Base-by-base conservation (phyloP, 2,113 vertebrate species). In the chimpanzee (Pan troglodytes) region DNA sequence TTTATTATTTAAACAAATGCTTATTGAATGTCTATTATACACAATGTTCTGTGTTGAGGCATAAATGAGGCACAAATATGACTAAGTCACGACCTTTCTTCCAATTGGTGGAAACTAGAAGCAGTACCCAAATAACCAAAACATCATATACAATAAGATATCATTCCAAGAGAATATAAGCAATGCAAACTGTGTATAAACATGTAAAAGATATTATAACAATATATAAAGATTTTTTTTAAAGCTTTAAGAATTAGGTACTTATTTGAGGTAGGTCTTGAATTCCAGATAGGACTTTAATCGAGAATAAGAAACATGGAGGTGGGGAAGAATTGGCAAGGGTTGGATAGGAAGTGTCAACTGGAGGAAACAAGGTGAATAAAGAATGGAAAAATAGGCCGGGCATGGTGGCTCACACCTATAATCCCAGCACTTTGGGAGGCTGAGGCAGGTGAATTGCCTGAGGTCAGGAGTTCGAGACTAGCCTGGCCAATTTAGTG, bases 1-100 rank as follows among this genome's bases (percentile, higher is more conserved):
- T 89, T 93, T 89, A 59, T 82, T 64, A 83, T 92, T 96, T 95
- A 59, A 92, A 52, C 59, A 82, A 95, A 78, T 88, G 48, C 45
- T 59, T 89, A 89, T 43, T 93, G 67, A 38, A 93, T 79, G 50
- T n/a, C 85, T 40, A 18, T 78, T 88, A 94, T 80, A 32, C 25
- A 68, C 7, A 78, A 85, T 23, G 20, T 64, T 93, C 55, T 84
- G 20, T 84, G 72, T 67, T 95, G 38, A 67, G 35, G 10, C 3
- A 2, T 81, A 92, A 93, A 48, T 57, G 27, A 13, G 59, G 13
- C 40, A 89, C 82, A 89, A 57, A 92, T 38, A 90, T 61, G 55
- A 93, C 48, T 73, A 88, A 92, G 79, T 83, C 18, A 50, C 18
- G 14, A 78, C 11, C 18, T 76, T 82, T 86, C 81, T 91, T 75